phyloP scores from a whole-genome alignment of 2,888 invertebrate species.

The Cheilosia vernalis region DNA sequence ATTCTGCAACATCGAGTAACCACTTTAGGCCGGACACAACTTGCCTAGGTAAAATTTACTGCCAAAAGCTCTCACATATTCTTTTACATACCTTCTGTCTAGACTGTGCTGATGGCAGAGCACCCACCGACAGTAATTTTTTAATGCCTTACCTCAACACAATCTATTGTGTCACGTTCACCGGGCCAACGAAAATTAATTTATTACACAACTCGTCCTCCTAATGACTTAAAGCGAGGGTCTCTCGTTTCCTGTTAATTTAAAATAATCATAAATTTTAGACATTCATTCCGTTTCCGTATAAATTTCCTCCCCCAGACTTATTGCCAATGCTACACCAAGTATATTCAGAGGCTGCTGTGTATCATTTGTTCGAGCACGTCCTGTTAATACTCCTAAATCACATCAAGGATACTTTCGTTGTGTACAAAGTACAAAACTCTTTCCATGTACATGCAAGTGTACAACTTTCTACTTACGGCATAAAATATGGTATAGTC shows the following conservation, averaged over 20 bases:
- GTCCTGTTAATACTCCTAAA: slow-evolving; percentile 73
- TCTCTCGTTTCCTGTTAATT: slow-evolving; percentile 82
- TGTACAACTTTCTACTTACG: slow-evolving; percentile 32
- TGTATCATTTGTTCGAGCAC: slow-evolving; percentile 71
- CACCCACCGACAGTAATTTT: slow-evolving; percentile 21
- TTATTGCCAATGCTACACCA: slow-evolving; percentile 1
- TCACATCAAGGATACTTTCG: slow-evolving; percentile 71
- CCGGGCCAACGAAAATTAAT: slow-evolving; percentile 65
- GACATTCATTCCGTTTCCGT: slow-evolving; percentile 80
- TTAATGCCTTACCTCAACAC: slow-evolving; percentile 54
- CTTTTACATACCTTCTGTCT: neutral
- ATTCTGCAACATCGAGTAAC: too few relatives aligned
- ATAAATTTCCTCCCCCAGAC: slow-evolving; percentile 52
- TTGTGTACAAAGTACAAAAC: slow-evolving; percentile 51
- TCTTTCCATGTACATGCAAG: slow-evolving; percentile 20
- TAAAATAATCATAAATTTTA: slow-evolving; percentile 83
- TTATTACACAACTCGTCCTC: slow-evolving; percentile 63
- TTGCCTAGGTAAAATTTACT: neutral
- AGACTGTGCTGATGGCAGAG: neutral
- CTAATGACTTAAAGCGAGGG: slow-evolving; percentile 71
- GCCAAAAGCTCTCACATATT: neutral
- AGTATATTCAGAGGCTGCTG: slow-evolving; percentile 25
- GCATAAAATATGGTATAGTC: slow-evolving; percentile 56
- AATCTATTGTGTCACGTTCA: slow-evolving; percentile 65
- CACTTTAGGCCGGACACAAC: neutral